A percentile compares a stretch with the other conserved stretches of the same genome.
Conservation (phyloP, 2,113 vertebrate genomes). For the Drymodes brunneopygia region DNA sequence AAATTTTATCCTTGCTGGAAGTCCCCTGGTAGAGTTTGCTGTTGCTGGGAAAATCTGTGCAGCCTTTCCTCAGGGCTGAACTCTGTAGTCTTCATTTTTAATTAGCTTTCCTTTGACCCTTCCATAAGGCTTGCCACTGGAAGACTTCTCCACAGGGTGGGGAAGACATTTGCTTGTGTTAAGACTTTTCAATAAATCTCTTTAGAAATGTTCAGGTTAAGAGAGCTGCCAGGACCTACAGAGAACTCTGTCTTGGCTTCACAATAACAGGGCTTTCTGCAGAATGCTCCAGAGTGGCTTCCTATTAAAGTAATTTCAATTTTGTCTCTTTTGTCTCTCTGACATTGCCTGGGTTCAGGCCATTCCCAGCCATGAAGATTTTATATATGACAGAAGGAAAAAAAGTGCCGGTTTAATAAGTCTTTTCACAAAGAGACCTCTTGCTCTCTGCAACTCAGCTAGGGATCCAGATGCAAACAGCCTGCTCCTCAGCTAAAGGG, state of each 20-base stretch:
- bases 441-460: background rate
- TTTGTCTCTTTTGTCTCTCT: background rate
- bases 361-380: background rate
- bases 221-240: background rate
- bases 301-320: background rate
- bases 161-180: background rate
- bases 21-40: background rate
- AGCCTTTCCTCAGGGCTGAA: background rate
- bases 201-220: background rate
- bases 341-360: background rate
- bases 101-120: background rate
- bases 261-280: background rate
- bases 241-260: background rate
- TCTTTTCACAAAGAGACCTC: background rate
- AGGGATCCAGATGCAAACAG: background rate
- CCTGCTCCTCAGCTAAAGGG: background rate
- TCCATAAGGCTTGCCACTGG: background rate
- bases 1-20: background rate
- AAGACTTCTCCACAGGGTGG: background rate
- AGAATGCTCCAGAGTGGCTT: background rate
- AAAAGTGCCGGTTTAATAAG: background rate
- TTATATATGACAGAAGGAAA: background rate
- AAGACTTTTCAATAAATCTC: background rate
- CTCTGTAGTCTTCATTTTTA: background rate
- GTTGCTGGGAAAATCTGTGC: background rate